Evolutionary conservation across 2,888 invertebrate species (phyloP).

Genomic region (Meganola albula): DNA sequence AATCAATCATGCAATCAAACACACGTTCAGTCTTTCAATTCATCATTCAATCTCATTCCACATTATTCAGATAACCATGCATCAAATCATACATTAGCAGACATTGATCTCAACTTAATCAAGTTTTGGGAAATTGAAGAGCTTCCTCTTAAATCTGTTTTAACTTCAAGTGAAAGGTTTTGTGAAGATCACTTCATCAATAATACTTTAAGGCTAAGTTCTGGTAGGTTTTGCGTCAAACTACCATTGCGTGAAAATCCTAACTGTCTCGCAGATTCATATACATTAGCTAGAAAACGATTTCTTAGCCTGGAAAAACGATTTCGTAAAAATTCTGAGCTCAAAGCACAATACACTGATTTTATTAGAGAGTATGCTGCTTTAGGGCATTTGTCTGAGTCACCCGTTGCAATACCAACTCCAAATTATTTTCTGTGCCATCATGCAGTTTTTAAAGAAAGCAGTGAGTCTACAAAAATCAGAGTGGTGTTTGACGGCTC

Average conservation of each 20-base stretch:
- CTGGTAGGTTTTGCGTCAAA: constrained; percentile 21
- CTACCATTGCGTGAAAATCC: constrained; percentile 5
- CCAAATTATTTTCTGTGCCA: no score
- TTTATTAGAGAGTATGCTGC: constrained; percentile 6
- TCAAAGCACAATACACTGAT: constrained; percentile 6
- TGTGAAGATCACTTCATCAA: constrained; percentile 21
- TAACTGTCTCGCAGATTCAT: constrained; percentile 19
- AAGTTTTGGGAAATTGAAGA: constrained; percentile 12
- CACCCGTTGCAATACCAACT: background rate
- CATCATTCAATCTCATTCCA: no score
- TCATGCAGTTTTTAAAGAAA: no score
- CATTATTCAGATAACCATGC: no score
- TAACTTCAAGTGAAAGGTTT: constrained; percentile 1
- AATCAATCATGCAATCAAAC: no score
- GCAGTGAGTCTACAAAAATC: no score
- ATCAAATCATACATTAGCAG: no score
- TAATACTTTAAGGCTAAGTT: constrained; percentile 9
- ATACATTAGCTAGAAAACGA: constrained; percentile 14
- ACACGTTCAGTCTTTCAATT: no score
- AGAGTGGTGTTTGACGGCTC: no score
- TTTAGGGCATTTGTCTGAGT: constrained; percentile 1
- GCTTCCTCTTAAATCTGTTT: background rate
- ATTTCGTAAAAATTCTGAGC: constrained; percentile 1
- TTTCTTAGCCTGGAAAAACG: constrained; percentile 5
- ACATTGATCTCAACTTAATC: no score